Percentiles rank a stretch among this genome's conserved stretches.
Conservation (phyloP, 2,113 vertebrate species). For the Apteryx mantelli region DNA sequence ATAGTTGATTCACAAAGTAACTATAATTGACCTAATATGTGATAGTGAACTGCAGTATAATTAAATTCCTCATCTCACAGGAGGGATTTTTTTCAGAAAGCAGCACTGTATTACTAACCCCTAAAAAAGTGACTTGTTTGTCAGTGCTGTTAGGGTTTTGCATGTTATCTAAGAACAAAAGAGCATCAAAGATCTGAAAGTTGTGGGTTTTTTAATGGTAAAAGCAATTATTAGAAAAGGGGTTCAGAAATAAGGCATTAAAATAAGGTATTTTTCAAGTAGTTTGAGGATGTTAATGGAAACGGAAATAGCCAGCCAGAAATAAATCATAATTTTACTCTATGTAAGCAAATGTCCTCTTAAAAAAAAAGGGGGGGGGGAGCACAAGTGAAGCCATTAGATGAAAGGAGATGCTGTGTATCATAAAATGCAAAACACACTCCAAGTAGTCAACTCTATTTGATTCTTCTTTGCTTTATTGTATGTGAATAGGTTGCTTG, state of each 20-base stretch:
- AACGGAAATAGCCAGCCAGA: background rate
- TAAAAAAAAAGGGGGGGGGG: background rate
- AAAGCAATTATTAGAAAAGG: background rate
- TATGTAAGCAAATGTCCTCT: background rate
- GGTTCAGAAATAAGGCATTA: background rate
- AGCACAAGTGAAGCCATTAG: background rate
- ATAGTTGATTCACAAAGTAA: background rate
- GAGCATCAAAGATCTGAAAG: background rate
- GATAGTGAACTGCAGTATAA: background rate
- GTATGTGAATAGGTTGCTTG: constrained; percentile 1
- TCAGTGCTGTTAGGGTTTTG: background rate
- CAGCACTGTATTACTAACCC: background rate
- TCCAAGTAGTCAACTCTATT: background rate
- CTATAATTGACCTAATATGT: background rate
- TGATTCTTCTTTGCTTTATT: background rate
- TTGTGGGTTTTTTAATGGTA: background rate
- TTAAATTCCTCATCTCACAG: background rate
- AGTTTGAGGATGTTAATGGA: background rate
- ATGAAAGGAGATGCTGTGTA: constrained; percentile 13
- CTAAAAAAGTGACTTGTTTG: background rate
- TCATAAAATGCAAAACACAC: background rate
- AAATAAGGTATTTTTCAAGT: background rate
- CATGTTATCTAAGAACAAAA: background rate
- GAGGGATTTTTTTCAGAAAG: background rate
- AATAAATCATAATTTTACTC: background rate